These are phyloP conservation scores for Iphiclides podalirius DNA, from an alignment of 2,888 invertebrate species.

Conservation along the genomic window DNA sequence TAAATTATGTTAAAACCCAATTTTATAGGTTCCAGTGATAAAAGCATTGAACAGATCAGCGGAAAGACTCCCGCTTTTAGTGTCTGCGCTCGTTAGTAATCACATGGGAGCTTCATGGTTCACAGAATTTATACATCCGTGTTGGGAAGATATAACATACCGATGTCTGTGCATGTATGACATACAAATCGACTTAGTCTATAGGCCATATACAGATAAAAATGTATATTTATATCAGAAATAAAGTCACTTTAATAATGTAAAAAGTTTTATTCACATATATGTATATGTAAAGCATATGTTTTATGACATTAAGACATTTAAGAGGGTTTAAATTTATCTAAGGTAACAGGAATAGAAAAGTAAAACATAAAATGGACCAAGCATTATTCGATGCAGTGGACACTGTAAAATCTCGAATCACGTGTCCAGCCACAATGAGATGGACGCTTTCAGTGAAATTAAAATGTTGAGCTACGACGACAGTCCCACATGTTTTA, in stretches of 20 bases:
- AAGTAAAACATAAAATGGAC: too few species aligned
- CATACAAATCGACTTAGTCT: too few species aligned
- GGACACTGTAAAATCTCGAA: slow-evolving; percentile 50
- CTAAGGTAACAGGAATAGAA: too few species aligned
- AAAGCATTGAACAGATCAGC: slow-evolving; percentile 37
- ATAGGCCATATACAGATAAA: too few species aligned
- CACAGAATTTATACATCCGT: not conserved
- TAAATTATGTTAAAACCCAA: too few species aligned
- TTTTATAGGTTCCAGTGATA: slow-evolving; percentile 31
- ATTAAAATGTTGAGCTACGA: slow-evolving; percentile 59
- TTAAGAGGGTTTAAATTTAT: too few species aligned
- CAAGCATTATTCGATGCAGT: slow-evolving; percentile 26
- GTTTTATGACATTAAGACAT: too few species aligned
- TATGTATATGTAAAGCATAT: too few species aligned
- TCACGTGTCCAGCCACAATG: slow-evolving; percentile 63
- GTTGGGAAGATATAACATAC: not conserved
- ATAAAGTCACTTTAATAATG: too few species aligned
- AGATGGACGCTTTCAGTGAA: slow-evolving; percentile 71
- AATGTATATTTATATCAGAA: too few species aligned
- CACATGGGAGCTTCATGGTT: slow-evolving; percentile 42
- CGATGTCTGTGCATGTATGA: not conserved
- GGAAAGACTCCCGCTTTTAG: slow-evolving; percentile 49
- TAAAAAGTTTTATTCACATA: too few species aligned
- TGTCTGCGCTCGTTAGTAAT: slow-evolving; percentile 44
- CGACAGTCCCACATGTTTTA: slow-evolving; percentile 52